Percentiles rank a stretch among this genome's conserved stretches.
These are phyloP conservation scores for Enteromius argenteus DNA, from an alignment of 2,797 vertebrate genomes.

Conservation along the genomic window DNA sequence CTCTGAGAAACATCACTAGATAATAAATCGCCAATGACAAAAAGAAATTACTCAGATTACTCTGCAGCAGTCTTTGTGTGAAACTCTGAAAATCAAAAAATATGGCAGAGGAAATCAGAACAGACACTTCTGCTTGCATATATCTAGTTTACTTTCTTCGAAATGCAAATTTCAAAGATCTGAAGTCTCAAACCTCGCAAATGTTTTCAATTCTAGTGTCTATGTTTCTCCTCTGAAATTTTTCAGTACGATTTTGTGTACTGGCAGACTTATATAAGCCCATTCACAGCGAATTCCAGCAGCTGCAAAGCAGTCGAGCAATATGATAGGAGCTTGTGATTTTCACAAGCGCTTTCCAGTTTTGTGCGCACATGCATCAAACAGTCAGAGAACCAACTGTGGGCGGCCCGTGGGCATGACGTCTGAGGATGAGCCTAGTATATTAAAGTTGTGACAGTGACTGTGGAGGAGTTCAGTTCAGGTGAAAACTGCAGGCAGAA, in stretches of 20 bases:
- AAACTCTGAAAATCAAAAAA: not conserved
- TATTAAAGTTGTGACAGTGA: constrained; percentile 7
- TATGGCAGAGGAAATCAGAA: not conserved
- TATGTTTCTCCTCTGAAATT: not conserved
- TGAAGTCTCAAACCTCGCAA: not conserved
- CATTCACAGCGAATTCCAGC: not conserved
- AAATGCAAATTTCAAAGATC: not conserved
- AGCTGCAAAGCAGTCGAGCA: not conserved
- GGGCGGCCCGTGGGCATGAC: not conserved
- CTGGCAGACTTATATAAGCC: not conserved
- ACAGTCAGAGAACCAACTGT: constrained; percentile 7
- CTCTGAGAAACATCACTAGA: not conserved
- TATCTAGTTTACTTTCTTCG: constrained; percentile 20
- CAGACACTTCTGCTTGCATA: not conserved
- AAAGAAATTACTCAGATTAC: not conserved
- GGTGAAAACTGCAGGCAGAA: constrained; percentile 5
- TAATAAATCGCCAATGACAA: not conserved
- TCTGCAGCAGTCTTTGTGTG: not conserved
- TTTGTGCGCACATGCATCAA: constrained; percentile 11
- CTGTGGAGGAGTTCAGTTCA: constrained; percentile 15
- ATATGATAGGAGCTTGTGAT: constrained; percentile 8
- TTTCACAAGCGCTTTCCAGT: constrained; percentile 26
- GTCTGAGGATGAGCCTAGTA: constrained; percentile 1
- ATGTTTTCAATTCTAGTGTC: not conserved
- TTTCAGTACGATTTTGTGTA: not conserved